Conservation (phyloP, 2,113 vertebrate species). For the Dissostichus mawsoni region DNA sequence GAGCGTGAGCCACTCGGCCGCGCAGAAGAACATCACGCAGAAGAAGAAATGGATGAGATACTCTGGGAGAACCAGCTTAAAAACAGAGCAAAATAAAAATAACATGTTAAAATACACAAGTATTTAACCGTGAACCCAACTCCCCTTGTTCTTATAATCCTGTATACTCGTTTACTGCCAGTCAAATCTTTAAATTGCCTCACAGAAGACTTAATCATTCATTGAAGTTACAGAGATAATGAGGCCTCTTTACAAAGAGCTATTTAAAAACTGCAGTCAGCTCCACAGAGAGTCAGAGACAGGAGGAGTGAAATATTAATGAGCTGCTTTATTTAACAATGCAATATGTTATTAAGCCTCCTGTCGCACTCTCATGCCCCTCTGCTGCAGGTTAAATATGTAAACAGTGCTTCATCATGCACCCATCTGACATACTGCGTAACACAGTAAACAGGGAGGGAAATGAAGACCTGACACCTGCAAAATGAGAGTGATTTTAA, state of each 20-base stretch:
- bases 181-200: neutral
- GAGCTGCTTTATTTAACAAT: neutral
- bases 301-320: conserved; percentile 12
- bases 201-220: neutral
- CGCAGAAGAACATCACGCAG: conserved; percentile 99
- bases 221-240: neutral
- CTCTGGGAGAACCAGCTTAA: conserved; percentile 97
- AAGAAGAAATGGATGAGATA: conserved; percentile 99
- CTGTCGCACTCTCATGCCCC: too few species aligned
- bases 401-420: conserved; percentile 3
- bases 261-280: neutral
- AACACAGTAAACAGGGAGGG: conserved; percentile 36
- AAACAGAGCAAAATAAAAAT: conserved; percentile 64
- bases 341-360: too few species aligned
- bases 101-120: conserved; percentile 27
- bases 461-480: conserved; percentile 52
- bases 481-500: neutral
- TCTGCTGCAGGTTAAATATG: neutral
- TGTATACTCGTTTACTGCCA: neutral
- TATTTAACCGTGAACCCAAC: neutral
- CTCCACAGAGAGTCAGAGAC: conserved; percentile 16
- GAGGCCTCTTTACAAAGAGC: conserved; percentile 31
- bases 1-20: conserved; percentile 97
- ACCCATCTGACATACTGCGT: conserved; percentile 17
- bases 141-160: neutral